Conservation (phyloP, 2,797 vertebrate genomes). For the Typhlichthys eigenmanni region DNA sequence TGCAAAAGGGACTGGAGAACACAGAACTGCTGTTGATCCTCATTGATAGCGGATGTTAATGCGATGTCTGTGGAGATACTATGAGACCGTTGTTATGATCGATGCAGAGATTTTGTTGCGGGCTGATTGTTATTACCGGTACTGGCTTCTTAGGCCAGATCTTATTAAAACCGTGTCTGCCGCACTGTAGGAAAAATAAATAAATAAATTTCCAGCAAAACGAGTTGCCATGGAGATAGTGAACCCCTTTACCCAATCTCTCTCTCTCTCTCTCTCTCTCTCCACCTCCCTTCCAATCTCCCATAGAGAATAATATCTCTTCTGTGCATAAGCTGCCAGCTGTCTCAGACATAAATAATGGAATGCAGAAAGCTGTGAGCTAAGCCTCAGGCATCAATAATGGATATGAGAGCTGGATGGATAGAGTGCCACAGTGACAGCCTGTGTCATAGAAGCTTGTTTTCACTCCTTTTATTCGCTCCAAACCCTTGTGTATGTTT, state of each 20-base stretch:
- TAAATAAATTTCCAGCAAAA: slow-evolving; percentile 45
- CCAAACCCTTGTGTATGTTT: background rate
- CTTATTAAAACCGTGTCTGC: slow-evolving; percentile 27
- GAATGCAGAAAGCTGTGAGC: slow-evolving; percentile 71
- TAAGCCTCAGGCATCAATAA: slow-evolving; percentile 77
- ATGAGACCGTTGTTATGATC: slow-evolving; percentile 48
- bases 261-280: background rate
- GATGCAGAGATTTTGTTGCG: slow-evolving; percentile 33
- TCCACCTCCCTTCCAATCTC: slow-evolving; percentile 53
- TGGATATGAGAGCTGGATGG: slow-evolving; percentile 65
- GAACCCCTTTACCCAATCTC: slow-evolving; percentile 52
- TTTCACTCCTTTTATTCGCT: slow-evolving; percentile 45
- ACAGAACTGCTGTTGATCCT: slow-evolving; percentile 37
- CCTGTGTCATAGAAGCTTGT: slow-evolving; percentile 43
- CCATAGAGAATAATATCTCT: slow-evolving; percentile 63
- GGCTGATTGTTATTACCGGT: slow-evolving; percentile 41
- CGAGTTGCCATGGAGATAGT: slow-evolving; percentile 77
- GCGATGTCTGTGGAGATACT: slow-evolving; percentile 25
- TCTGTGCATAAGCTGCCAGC: slow-evolving; percentile 72
- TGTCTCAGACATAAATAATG: slow-evolving; percentile 79
- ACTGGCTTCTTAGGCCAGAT: no score
- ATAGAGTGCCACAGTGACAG: slow-evolving; percentile 53
- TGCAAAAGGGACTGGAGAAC: slow-evolving; percentile 35
- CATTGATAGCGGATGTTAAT: slow-evolving; percentile 39
- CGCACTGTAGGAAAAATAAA: slow-evolving; percentile 48